Base-by-base conservation (phyloP, 2,888 invertebrate genomes). In the Calameuta filiformis region DNA sequence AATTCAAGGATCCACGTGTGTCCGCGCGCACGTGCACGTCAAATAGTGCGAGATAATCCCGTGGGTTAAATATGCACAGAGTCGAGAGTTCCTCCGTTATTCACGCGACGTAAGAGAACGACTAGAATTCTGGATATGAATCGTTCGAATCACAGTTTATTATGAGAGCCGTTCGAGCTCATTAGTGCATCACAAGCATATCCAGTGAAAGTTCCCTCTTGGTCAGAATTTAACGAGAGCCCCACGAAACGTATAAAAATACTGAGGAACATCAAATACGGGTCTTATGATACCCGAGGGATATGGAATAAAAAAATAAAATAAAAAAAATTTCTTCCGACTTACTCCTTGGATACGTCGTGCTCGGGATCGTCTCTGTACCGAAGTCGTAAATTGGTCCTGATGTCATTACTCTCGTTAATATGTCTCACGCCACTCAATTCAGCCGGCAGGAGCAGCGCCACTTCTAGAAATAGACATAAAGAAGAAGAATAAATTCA, bases 341-440 rank as follows among this genome's bases (percentile, higher is more conserved):
- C 95, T 95, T 90, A 96, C 95, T 95, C 95, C 92, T 94, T 94
- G 86, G 94, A 94, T 37, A 94, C 93, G 86, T 95, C 95, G 78
- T 95, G 94, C 85, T 95, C 95, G 15, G 95, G 95, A 84, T 96
- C 95, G 83, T 96, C 95, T 31, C 95, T 95, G 91, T 96, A 96
- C 83, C 95, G 94, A 81, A 96, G 92, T 74, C 95, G 94, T 82
- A 97, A 93, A 92, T 97, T 97, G 89, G 95, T 95, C 83, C 97
- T 93, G 85, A 96, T 96, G 90, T 97, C 97, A 87, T 94, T 95
- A 77, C 95, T 96, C 79, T 96, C 96, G 90, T 97, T 97, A 77
- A 95, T 94, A 87, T 95, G 95, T 76, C 96, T 95, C 89, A 94
- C 95, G 84, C 94, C 94, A 15, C 96, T 96, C 84, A 96, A 92